phyloP scores from a whole-genome alignment of 2,888 invertebrate species.

The Dorcus parallelipipedus region DNA sequence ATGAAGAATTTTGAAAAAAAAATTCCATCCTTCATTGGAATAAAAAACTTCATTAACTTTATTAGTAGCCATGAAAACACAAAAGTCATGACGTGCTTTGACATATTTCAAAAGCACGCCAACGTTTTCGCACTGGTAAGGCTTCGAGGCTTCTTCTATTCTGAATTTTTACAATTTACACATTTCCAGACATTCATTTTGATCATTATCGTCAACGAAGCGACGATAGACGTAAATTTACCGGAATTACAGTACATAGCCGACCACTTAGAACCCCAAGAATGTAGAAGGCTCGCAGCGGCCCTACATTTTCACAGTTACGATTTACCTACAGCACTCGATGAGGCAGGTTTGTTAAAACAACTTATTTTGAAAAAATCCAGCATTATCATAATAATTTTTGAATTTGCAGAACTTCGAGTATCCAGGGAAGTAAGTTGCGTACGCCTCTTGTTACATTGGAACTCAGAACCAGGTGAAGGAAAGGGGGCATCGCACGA shows the following conservation, averaged over 20 bases:
- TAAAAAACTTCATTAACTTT: no score
- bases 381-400: no score
- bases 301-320: constrained; percentile 55
- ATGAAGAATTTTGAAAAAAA: no score
- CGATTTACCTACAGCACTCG: constrained; percentile 47
- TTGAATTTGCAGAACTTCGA: constrained; percentile 34
- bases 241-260: constrained; percentile 54
- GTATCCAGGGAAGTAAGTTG: constrained; percentile 55
- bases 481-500: constrained; percentile 59
- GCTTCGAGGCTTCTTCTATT: no score
- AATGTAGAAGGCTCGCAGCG: constrained; percentile 58
- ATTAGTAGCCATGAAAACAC: no score
- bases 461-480: constrained; percentile 53
- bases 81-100: not conserved
- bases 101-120: constrained; percentile 5
- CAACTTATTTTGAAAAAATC: no score
- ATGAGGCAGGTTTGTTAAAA: constrained; percentile 39
- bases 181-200: not conserved
- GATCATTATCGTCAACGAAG: not conserved
- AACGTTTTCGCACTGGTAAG: not conserved
- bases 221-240: constrained; percentile 44
- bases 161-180: no score
- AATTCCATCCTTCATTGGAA: no score
- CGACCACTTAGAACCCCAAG: constrained; percentile 53
- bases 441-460: constrained; percentile 55